Percentiles rank a stretch among this genome's conserved stretches.
Evolutionary conservation across 2,888 invertebrate species (phyloP).

Genomic region (Lycophotia porphyrea): DNA sequence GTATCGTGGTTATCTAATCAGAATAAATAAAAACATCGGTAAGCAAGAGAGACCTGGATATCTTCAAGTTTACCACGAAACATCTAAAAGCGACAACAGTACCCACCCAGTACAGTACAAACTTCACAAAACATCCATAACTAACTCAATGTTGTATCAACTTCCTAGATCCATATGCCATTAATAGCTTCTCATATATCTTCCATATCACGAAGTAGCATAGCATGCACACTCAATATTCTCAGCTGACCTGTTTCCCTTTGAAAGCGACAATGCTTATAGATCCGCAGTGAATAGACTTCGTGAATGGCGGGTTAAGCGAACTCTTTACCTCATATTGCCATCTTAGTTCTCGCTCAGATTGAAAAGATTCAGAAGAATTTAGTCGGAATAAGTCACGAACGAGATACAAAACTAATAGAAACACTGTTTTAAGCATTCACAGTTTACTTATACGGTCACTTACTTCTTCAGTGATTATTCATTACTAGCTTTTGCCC

Average conservation of each 20-base stretch:
- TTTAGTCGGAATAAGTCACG: conserved; percentile 3
- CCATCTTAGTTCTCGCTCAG: conserved; percentile 39
- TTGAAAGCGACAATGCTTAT: conserved; percentile 54
- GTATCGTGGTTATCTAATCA: background rate
- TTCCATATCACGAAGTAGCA: conserved; percentile 7
- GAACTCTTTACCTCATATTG: conserved; percentile 41
- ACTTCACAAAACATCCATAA: background rate
- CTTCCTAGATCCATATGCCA: background rate
- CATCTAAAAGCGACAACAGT: background rate
- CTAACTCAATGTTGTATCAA: background rate
- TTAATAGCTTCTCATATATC: conserved; percentile 18
- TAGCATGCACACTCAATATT: conserved; percentile 48
- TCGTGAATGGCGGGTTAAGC: conserved; percentile 49
- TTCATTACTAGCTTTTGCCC: too few relatives aligned
- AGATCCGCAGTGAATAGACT: conserved; percentile 50
- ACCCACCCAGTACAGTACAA: background rate
- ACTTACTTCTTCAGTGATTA: too few relatives aligned
- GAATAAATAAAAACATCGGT: background rate
- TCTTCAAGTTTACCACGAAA: background rate
- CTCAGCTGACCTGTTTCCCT: conserved; percentile 55
- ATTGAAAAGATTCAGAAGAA: conserved; percentile 45
- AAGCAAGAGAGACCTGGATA: background rate
- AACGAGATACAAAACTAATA: background rate
- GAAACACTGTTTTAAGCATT: background rate
- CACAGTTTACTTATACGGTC: too few relatives aligned